phyloP scores from a whole-genome alignment of 2,888 invertebrate genomes.

The Pachydiplax longipennis region DNA sequence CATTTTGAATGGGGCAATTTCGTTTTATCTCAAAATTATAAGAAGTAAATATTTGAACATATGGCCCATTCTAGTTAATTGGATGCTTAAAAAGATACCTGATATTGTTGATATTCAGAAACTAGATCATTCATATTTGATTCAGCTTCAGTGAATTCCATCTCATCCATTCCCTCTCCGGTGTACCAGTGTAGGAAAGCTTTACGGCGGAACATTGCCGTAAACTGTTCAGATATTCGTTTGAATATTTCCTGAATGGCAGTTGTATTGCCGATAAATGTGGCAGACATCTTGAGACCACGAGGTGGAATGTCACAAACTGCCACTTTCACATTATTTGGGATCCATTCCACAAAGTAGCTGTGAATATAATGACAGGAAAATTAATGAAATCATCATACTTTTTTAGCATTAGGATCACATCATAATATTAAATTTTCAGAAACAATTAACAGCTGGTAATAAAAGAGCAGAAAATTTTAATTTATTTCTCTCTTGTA shows the following conservation, averaged over 20 bases:
- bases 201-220: conserved; percentile 67
- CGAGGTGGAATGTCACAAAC: conserved; percentile 67
- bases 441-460: too few species aligned
- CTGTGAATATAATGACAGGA: conserved; percentile 27
- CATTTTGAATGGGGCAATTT: too few species aligned
- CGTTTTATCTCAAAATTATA: too few species aligned
- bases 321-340: conserved; percentile 66
- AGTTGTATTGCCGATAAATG: conserved; percentile 63
- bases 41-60: neutral
- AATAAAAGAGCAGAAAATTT: too few species aligned
- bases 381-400: neutral
- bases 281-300: conserved; percentile 65
- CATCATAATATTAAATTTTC: too few species aligned
- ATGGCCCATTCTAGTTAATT: neutral
- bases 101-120: conserved; percentile 63
- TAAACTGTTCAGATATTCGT: conserved; percentile 62
- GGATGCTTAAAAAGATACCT: conserved; percentile 52
- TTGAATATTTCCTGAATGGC: conserved; percentile 63
- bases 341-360: conserved; percentile 61
- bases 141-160: conserved; percentile 69
- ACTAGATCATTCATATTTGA: conserved; percentile 65
- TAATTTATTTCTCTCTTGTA: too few species aligned
- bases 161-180: conserved; percentile 68
- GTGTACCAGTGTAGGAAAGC: conserved; percentile 68
- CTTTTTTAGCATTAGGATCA: neutral